Evolutionary conservation across 2,113 vertebrate genomes (phyloP).

Genomic region (Tauraco erythrolophus): DNA sequence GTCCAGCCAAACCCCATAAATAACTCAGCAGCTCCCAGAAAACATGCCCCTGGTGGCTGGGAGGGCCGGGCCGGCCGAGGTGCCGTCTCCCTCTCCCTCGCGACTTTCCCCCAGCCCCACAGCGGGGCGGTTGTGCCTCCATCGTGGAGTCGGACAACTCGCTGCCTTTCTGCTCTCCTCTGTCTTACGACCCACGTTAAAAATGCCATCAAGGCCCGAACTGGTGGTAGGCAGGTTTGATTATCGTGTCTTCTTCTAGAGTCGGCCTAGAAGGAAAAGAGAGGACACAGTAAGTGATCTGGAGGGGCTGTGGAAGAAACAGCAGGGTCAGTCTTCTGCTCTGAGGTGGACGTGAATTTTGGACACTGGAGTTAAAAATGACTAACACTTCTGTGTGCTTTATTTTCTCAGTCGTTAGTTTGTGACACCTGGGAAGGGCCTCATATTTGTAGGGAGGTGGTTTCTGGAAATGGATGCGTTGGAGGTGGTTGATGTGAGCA

Average conservation of each 20-base stretch:
- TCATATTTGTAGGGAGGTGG: background rate
- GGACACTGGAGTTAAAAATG: background rate
- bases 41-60: rapidly evolving
- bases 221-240: background rate
- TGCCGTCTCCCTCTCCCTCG: background rate
- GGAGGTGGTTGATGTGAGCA: background rate
- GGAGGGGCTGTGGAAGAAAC: background rate
- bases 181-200: background rate
- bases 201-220: background rate
- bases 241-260: background rate
- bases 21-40: background rate
- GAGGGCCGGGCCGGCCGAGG: background rate
- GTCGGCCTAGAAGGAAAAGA: background rate
- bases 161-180: background rate
- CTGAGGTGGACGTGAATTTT: background rate
- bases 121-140: rapidly evolving
- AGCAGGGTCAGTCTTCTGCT: background rate
- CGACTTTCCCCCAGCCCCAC: background rate
- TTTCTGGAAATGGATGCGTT: background rate
- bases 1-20: slow-evolving; percentile 5
- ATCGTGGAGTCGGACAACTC: background rate
- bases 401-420: background rate
- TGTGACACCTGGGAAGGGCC: background rate
- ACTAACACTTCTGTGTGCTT: background rate
- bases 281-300: background rate